phyloP scores from a whole-genome alignment of 2,113 vertebrate genomes.

The Ia io region DNA sequence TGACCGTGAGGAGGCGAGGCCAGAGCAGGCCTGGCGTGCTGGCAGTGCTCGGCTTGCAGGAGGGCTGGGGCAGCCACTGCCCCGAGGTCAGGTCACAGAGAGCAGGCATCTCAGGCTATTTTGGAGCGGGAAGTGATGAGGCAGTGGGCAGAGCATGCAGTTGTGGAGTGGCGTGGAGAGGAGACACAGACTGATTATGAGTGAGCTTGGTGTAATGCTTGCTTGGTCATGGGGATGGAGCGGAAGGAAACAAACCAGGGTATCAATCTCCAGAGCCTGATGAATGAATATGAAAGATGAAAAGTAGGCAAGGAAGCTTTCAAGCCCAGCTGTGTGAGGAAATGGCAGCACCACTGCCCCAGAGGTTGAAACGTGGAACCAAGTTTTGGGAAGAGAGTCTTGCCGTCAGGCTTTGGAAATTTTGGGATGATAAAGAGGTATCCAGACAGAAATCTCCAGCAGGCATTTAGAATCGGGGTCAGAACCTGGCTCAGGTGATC shows the following conservation, averaged over 20 bases:
- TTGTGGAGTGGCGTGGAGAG: neutral
- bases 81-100: neutral
- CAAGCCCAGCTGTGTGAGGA: neutral
- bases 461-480: neutral
- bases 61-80: neutral
- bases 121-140: too few species aligned
- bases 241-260: neutral
- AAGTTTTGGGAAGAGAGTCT: neutral
- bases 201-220: neutral
- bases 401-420: neutral
- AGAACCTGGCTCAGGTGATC: neutral
- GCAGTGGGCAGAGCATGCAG: neutral
- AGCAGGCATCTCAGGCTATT: neutral
- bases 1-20: neutral
- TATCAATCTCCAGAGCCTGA: neutral
- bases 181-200: neutral
- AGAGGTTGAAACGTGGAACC: neutral
- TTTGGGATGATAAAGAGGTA: neutral
- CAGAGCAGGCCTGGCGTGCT: rapidly evolving
- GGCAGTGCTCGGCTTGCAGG: rapidly evolving
- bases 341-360: neutral
- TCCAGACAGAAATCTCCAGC: neutral
- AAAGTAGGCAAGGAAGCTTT: neutral
- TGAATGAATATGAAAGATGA: neutral
- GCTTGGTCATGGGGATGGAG: neutral